Percentiles rank a stretch among this genome's conserved stretches.
Conservation (phyloP, 2,888 invertebrate genomes). For the Chalcosyrphus nemorum region DNA sequence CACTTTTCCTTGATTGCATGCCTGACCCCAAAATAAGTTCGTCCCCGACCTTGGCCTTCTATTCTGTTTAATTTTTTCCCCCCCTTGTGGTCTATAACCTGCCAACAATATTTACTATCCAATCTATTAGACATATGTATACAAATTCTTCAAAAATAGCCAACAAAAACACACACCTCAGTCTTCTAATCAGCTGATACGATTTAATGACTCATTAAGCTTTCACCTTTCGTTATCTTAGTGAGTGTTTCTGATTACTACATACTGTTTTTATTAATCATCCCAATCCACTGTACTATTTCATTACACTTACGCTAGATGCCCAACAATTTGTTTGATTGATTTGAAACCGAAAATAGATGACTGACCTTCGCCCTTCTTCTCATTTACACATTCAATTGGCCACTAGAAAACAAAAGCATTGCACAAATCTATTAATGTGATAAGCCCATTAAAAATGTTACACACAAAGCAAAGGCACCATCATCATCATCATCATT, state of each 20-base stretch:
- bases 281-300: background rate
- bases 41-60: too few species aligned
- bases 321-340: background rate
- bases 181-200: slow-evolving; percentile 10
- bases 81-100: too few species aligned
- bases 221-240: background rate
- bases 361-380: slow-evolving; percentile 6
- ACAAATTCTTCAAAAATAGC: background rate
- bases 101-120: too few species aligned
- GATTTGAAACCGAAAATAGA: slow-evolving; percentile 25
- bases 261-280: background rate
- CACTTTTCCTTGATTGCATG: too few species aligned
- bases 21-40: too few species aligned
- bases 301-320: background rate
- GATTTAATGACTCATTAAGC: background rate
- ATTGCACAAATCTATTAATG: slow-evolving; percentile 31
- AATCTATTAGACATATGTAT: too few species aligned
- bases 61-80: too few species aligned
- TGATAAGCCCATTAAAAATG: slow-evolving; percentile 14
- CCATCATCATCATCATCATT: background rate
- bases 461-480: background rate
- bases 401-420: slow-evolving; percentile 9
- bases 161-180: background rate
- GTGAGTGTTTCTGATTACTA: background rate
- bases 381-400: slow-evolving; percentile 16